A percentile compares a stretch with the other conserved stretches of the same genome.
Conservation (phyloP, 2,797 vertebrate species). For the Phoeniculus purpureus region DNA sequence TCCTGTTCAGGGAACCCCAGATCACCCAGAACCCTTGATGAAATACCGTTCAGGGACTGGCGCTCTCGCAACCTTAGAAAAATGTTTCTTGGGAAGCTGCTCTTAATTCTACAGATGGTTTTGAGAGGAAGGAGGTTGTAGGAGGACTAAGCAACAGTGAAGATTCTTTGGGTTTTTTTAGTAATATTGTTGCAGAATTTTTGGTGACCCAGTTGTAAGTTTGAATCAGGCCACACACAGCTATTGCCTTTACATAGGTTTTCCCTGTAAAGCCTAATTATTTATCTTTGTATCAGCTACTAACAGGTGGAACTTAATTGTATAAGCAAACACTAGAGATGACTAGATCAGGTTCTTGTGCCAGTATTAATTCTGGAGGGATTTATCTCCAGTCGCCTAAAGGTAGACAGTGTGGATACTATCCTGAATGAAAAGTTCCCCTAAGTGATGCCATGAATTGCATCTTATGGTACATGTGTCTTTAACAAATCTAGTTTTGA, state of each 20-base stretch:
- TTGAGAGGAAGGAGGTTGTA: background rate
- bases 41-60: too few relatives aligned
- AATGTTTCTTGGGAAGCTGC: background rate
- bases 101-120: background rate
- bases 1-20: too few relatives aligned
- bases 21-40: too few relatives aligned
- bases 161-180: background rate
- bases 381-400: background rate
- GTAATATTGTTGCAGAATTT: background rate
- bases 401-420: background rate
- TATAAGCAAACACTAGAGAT: background rate
- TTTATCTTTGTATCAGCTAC: background rate
- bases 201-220: background rate
- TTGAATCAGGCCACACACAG: background rate
- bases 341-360: background rate
- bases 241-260: background rate
- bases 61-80: too few relatives aligned
- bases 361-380: background rate
- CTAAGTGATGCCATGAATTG: background rate
- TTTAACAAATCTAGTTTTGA: background rate
- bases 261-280: background rate
- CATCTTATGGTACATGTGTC: background rate
- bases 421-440: background rate
- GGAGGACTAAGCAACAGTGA: background rate
- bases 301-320: background rate